These are phyloP conservation scores for Cassiopea xamachana DNA, from an alignment of 30 jellyfish, hydroid and myxozoan species.

Conservation along the genomic window DNA sequence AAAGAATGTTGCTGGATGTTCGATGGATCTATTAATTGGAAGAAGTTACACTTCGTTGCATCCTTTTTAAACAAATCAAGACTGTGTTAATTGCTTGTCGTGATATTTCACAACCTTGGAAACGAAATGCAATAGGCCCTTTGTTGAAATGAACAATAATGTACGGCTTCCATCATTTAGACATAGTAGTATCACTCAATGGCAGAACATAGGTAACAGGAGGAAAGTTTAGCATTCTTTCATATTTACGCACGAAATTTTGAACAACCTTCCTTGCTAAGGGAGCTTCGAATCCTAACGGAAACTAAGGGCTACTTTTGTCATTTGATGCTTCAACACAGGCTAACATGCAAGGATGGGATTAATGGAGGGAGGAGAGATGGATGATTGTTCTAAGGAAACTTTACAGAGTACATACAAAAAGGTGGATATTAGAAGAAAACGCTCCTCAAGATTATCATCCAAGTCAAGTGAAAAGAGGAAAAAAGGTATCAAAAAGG, in stretches of 20 bases:
- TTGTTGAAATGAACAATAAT: too few species aligned
- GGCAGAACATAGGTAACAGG: too few species aligned
- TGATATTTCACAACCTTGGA: too few species aligned
- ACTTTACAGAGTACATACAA: neutral
- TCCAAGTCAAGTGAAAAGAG: constrained; percentile 14
- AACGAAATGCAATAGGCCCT: too few species aligned
- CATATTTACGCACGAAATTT: too few species aligned
- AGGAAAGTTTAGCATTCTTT: too few species aligned
- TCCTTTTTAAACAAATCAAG: too few species aligned
- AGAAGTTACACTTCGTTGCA: too few species aligned
- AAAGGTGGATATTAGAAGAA: constrained; percentile 3
- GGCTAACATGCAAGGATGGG: constrained; percentile 11
- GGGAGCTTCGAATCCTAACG: neutral
- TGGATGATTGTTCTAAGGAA: neutral
- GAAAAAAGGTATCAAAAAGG: neutral
- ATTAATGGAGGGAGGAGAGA: constrained; percentile 35
- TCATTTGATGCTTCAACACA: neutral
- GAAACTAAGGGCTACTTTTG: neutral
- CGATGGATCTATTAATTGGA: neutral
- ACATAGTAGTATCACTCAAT: too few species aligned
- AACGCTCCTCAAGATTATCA: constrained; percentile 26
- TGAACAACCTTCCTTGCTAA: too few species aligned
- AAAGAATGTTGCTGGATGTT: neutral
- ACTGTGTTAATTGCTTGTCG: too few species aligned
- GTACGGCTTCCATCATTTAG: too few species aligned